Evolutionary conservation across 2,888 invertebrate species (phyloP).

Genomic region (Ophioninae sp.): DNA sequence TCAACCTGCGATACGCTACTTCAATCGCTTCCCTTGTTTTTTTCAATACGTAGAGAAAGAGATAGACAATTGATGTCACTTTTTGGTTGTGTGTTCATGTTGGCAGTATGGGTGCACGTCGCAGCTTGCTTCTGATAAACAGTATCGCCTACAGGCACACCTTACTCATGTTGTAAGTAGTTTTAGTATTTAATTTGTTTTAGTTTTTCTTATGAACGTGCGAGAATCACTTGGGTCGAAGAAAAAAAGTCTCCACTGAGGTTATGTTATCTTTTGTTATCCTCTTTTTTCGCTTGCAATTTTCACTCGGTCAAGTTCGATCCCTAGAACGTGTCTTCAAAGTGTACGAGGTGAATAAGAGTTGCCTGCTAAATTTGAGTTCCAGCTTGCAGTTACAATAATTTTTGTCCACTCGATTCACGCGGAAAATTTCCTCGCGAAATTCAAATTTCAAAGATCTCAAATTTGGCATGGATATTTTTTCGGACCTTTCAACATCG

Average conservation of each 20-base stretch:
- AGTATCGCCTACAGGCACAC: conserved; percentile 87
- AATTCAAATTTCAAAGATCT: background rate
- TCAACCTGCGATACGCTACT: conserved; percentile 35
- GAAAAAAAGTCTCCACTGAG: background rate
- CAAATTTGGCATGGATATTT: background rate
- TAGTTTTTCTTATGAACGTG: conserved; percentile 64
- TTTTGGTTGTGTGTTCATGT: conserved; percentile 80
- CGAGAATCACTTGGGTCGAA: background rate
- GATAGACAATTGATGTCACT: conserved; percentile 77
- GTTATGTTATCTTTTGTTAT: background rate
- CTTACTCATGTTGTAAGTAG: conserved; percentile 88
- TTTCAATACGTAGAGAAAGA: conserved; percentile 79
- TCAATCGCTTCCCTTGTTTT: conserved; percentile 69
- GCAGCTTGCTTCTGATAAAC: conserved; percentile 88
- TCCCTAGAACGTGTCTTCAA: background rate
- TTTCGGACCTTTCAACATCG: background rate
- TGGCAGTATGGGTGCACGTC: conserved; percentile 84
- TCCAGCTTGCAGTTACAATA: background rate
- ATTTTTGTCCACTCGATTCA: too few species aligned
- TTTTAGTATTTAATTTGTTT: conserved; percentile 69
- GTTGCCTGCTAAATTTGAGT: background rate
- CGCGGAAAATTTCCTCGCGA: too few species aligned
- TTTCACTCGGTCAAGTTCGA: background rate
- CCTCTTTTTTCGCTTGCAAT: conserved; percentile 40
- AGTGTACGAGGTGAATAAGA: background rate